Conservation (phyloP, 2,888 invertebrate species). For the Villa cingulata region DNA sequence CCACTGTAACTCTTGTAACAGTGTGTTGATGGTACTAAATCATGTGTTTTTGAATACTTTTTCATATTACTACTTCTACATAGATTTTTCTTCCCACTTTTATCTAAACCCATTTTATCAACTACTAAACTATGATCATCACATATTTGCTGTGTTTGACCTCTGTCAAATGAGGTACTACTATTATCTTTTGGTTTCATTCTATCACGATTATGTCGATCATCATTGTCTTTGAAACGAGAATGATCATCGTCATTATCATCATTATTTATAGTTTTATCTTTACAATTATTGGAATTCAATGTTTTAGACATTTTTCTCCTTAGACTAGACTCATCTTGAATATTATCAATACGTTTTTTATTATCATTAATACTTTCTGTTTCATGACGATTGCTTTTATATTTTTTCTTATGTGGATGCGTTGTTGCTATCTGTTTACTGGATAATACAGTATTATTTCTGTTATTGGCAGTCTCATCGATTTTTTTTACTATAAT, state of each 20-base stretch:
- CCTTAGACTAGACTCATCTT: conserved; percentile 8
- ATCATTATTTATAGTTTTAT: conserved; percentile 1
- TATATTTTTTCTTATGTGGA: neutral
- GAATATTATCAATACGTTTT: conserved; percentile 3
- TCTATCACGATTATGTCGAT: neutral
- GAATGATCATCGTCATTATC: neutral
- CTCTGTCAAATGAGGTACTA: neutral
- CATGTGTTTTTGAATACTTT: neutral
- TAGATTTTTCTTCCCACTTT: neutral
- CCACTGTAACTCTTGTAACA: conserved; percentile 18
- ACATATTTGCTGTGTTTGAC: neutral
- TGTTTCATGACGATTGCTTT: conserved; percentile 11
- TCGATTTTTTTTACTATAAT: conserved; percentile 1
- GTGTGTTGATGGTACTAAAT: neutral
- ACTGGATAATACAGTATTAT: neutral
- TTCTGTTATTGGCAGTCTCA: neutral
- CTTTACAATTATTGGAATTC: conserved; percentile 11
- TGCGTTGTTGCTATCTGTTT: neutral
- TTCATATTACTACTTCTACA: conserved; percentile 1
- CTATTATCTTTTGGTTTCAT: neutral
- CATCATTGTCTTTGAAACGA: neutral
- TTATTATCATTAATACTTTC: neutral
- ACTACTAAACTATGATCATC: conserved; percentile 9
- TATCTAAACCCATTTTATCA: neutral
- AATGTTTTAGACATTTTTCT: conserved; percentile 2